A percentile compares a stretch with the other conserved stretches of the same genome.
Conservation (phyloP, 2,797 vertebrate species). For the Hirundo rustica region DNA sequence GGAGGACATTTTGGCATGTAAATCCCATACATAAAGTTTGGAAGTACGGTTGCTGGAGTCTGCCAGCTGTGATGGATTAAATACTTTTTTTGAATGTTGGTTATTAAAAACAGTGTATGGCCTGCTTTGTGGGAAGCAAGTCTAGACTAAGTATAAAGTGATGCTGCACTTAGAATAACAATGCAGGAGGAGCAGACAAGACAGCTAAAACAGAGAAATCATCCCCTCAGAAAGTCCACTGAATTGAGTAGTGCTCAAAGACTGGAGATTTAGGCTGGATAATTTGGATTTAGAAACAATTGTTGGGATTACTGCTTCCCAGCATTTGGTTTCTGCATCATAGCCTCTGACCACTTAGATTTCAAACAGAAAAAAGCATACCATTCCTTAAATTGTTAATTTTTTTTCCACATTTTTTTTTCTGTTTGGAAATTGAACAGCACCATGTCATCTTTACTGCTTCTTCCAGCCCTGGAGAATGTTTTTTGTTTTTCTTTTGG, state of each 20-base stretch:
- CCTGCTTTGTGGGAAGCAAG: neutral
- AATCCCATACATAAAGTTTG: neutral
- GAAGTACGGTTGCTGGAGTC: neutral
- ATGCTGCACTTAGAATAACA: neutral
- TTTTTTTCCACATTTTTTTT: neutral
- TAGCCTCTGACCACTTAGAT: neutral
- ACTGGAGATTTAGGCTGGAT: conserved; percentile 2
- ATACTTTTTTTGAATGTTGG: neutral
- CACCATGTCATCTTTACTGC: neutral
- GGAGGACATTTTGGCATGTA: neutral
- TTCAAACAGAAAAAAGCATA: conserved; percentile 2
- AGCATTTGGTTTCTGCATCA: neutral
- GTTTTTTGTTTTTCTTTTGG: neutral
- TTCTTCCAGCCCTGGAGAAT: neutral
- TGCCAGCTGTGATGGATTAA: neutral
- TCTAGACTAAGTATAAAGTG: neutral
- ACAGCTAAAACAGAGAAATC: neutral
- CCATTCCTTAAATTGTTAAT: neutral
- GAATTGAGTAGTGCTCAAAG: neutral
- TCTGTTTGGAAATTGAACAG: neutral
- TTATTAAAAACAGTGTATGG: neutral
- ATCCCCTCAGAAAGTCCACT: neutral
- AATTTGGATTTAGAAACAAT: neutral
- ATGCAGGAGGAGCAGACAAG: neutral
- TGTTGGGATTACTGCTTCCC: neutral